Evolutionary conservation across 2,888 invertebrate species (phyloP).

Genomic region (Chloroclystis v-ata): DNA sequence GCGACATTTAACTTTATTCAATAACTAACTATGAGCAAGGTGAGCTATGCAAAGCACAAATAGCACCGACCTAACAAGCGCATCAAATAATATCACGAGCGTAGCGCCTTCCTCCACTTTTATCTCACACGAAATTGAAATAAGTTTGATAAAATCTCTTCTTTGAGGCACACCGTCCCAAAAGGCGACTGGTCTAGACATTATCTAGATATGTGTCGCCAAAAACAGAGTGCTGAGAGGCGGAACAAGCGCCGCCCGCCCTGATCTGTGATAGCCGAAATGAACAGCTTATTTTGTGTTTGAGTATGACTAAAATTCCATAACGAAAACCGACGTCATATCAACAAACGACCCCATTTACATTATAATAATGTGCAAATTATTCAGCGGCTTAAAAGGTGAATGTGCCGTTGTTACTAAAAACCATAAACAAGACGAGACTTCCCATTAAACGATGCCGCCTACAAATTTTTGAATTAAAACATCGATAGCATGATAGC

Average conservation of each 20-base stretch:
- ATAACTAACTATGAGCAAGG: constrained; percentile 43
- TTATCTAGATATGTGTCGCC: constrained; percentile 61
- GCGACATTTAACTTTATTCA: constrained; percentile 54
- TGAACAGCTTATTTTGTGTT: constrained; percentile 25
- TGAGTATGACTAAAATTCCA: constrained; percentile 5
- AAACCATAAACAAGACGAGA: constrained; percentile 40
- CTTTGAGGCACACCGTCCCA: constrained; percentile 50
- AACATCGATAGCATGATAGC: constrained; percentile 8
- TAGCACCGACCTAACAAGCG: constrained; percentile 16
- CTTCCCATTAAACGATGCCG: constrained; percentile 43
- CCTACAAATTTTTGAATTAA: constrained; percentile 32
- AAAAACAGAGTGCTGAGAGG: constrained; percentile 54
- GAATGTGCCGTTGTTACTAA: constrained; percentile 34
- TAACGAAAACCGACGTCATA: constrained; percentile 11
- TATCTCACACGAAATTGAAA: constrained; percentile 61
- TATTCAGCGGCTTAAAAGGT: constrained; percentile 29
- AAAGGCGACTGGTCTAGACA: constrained; percentile 58
- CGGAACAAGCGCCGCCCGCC: constrained; percentile 52
- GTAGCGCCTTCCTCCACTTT: constrained; percentile 44
- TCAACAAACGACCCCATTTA: constrained; percentile 15
- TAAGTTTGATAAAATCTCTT: constrained; percentile 58
- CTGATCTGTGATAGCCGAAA: constrained; percentile 48
- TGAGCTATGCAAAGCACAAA: constrained; percentile 34
- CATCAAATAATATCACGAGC: constrained; percentile 36
- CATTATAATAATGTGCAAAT: constrained; percentile 25